A percentile compares a stretch with the other conserved stretches of the same genome.
phyloP scores from a whole-genome alignment of 2,113 vertebrate genomes.

The Otis tarda region DNA sequence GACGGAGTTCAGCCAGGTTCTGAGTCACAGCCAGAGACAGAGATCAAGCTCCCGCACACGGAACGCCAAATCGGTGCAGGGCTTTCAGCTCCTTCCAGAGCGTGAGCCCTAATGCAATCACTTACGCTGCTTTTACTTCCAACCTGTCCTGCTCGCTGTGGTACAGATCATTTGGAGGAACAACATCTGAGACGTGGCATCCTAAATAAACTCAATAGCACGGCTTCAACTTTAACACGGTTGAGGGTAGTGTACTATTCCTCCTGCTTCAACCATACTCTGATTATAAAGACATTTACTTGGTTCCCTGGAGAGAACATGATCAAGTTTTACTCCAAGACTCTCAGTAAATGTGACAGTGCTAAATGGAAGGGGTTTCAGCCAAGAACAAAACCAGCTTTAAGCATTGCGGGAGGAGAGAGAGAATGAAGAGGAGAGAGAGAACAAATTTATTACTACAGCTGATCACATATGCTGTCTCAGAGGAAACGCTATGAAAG shows the following conservation, averaged over 20 bases:
- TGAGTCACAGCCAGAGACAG: not conserved
- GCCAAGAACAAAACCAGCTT: not conserved
- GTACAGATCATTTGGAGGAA: not conserved
- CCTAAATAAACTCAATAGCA: not conserved
- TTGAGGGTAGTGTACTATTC: not conserved
- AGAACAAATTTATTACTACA: slow-evolving; percentile 4
- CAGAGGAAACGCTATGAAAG: slow-evolving; percentile 7
- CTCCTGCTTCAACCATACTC: not conserved
- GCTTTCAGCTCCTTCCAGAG: slow-evolving; percentile 1
- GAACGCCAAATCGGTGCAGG: not conserved
- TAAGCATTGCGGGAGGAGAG: not conserved
- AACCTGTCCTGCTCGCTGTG: not conserved
- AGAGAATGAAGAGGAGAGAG: not conserved
- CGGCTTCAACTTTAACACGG: not conserved
- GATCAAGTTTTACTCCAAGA: not conserved
- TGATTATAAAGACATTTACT: not conserved
- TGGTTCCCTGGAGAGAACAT: not conserved
- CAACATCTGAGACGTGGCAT: not conserved
- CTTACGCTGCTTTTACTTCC: not conserved
- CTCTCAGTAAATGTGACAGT: slow-evolving; percentile 20
- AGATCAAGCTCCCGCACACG: not conserved
- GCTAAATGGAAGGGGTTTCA: slow-evolving; percentile 9
- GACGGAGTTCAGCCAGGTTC: not conserved
- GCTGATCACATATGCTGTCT: not conserved
- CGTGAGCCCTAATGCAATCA: rapidly evolving